Evolutionary conservation across 2,888 invertebrate genomes (phyloP).

Genomic region (Andrena minutula): DNA sequence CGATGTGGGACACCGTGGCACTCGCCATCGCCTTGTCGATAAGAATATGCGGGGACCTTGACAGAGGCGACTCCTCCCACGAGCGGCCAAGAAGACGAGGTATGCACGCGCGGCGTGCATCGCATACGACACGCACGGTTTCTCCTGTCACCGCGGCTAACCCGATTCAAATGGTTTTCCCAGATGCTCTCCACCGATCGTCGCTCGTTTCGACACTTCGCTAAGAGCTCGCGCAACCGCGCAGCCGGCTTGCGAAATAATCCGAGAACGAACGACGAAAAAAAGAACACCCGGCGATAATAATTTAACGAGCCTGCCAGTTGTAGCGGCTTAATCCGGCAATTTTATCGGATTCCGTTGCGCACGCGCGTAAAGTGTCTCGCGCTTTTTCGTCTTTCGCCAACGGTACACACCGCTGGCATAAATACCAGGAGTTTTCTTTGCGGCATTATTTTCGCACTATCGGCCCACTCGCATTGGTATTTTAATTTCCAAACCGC

Average conservation of each 20-base stretch:
- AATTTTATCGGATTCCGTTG: no score
- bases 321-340: no score
- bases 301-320: no score
- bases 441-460: no score
- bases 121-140: conserved; percentile 35
- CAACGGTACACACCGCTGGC: no score
- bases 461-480: no score
- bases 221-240: not conserved
- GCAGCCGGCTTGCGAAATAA: conserved; percentile 45
- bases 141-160: conserved; percentile 28
- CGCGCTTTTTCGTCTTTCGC: no score
- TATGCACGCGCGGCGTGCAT: conserved; percentile 28
- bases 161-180: conserved; percentile 57
- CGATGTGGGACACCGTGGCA: conserved; percentile 63
- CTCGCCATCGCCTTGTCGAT: conserved; percentile 58
- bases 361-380: no score
- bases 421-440: no score
- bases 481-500: no score
- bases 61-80: conserved; percentile 71
- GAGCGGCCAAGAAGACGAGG: conserved; percentile 51
- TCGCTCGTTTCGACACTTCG: conserved; percentile 49
- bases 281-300: not conserved
- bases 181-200: conserved; percentile 44
- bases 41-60: conserved; percentile 70
- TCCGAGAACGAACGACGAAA: conserved; percentile 18